These are phyloP conservation scores for Poeciliopsis paucimaculata DNA, from an alignment of 2,797 vertebrate genomes.

Conservation along the genomic window DNA sequence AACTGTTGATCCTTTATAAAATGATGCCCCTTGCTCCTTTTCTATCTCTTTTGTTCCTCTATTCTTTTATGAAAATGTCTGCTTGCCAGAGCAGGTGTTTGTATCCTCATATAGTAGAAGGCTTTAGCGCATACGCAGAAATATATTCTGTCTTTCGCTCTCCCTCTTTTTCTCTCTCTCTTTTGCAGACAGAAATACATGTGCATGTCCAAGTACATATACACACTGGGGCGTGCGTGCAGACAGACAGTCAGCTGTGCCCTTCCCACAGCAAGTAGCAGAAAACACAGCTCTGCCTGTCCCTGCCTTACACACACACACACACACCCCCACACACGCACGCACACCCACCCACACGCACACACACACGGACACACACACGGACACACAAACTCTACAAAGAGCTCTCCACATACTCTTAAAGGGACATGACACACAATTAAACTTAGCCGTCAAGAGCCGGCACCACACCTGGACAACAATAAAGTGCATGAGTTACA, in stretches of 20 bases:
- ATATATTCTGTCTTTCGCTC: constrained; percentile 39
- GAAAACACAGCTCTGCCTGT: constrained; percentile 77
- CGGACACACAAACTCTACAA: constrained; percentile 66
- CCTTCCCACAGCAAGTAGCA: constrained; percentile 80
- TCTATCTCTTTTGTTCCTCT: constrained; percentile 17
- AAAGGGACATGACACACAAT: constrained; percentile 70
- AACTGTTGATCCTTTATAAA: constrained; percentile 21
- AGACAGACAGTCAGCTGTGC: constrained; percentile 79
- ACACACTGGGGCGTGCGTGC: constrained; percentile 43
- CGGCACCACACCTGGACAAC: constrained; percentile 18
- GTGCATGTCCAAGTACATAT: constrained; percentile 1
- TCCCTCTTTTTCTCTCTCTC: constrained; percentile 18
- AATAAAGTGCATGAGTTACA: neutral
- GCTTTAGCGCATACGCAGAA: constrained; percentile 50
- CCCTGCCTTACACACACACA: constrained; percentile 51
- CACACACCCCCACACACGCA: constrained; percentile 51
- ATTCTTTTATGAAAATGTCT: constrained; percentile 41
- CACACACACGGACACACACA: constrained; percentile 50
- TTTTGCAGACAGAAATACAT: constrained; percentile 34
- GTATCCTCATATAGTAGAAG: constrained; percentile 42
- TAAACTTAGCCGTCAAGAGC: constrained; percentile 23
- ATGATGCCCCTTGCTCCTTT: constrained; percentile 12
- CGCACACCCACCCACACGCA: constrained; percentile 50
- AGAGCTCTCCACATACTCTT: constrained; percentile 73
- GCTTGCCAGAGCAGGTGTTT: constrained; percentile 58